Evolutionary conservation across 2,888 invertebrate genomes (phyloP), one percentile per base, ranked within the genome.

Genomic region (Rhamphomyia laevipes): DNA sequence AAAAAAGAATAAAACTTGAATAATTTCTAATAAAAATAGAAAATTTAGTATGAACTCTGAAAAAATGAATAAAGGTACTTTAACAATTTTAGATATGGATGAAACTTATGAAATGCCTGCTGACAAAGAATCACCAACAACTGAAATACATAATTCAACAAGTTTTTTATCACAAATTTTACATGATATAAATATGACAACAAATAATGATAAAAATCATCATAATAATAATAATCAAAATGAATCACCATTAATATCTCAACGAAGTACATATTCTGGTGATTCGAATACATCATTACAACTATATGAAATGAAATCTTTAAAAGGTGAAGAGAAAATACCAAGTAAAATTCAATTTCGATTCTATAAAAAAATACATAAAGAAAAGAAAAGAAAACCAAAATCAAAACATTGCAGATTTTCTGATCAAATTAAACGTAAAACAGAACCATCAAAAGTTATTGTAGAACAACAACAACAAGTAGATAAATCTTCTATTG

Each of bases 331-430:
- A 18, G 23, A 18, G 1, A 41, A 41, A 41, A 61, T 61, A 2
- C 67, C 67, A 1, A 58, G 63, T 2, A 63, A 64, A 49, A 66
- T 67, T 12, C 67, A 67, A 47, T 67, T 67, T 49, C 59, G 63
- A 44, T 59, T 67, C 2, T 65, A 67, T 31, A 53, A 53, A 12
- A 57, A 51, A 50, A 48, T 38, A 51, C 49, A 15, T 6, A 56
- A 51, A 18, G 31, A 50, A n/a, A 21, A 5, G 10, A 17, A 18
- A 17, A 16, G 12, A 40, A 40, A 40, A 10, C 18, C 2, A 12
- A 37, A 37, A 40, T 15, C 5, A 4, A 18, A 41, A 13, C 23
- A 9, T 27, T 27, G 23, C 9, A 27, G 23, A 27, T 27, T 27
- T 27, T 27, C 23, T 27, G 23, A 27, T 27, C 6, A 27, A 21